A percentile compares a stretch with the other conserved stretches of the same genome.
Conservation (phyloP, 37 sponge, comb jelly and placozoan genomes). For the Aphrocallistes beatrix region DNA sequence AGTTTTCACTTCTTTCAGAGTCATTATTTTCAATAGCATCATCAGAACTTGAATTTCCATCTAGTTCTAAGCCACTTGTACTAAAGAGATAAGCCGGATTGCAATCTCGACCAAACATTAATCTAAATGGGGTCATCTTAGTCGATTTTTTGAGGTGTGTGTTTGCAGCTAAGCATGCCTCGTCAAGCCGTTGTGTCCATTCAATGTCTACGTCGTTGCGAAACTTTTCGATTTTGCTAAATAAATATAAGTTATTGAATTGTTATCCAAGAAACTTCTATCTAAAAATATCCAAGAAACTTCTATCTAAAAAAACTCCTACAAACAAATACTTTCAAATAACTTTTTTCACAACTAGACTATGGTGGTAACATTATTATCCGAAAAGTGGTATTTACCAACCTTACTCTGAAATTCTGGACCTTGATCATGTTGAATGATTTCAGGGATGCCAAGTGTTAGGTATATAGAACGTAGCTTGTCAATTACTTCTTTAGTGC, state of each 20-base stretch:
- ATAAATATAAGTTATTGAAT: too few species aligned
- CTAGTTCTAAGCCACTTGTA: background rate
- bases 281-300: too few species aligned
- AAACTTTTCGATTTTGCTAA: slow-evolving; percentile 7
- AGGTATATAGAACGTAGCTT: background rate
- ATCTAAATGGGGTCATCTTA: slow-evolving; percentile 1
- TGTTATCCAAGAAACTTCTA: too few species aligned
- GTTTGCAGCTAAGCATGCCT: slow-evolving; percentile 18
- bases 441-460: background rate
- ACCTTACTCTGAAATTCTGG: background rate
- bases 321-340: too few species aligned
- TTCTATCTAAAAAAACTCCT: too few species aligned
- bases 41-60: too few species aligned
- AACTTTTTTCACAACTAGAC: too few species aligned
- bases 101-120: slow-evolving; percentile 3
- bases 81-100: background rate
- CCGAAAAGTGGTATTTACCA: too few species aligned
- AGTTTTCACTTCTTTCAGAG: too few species aligned
- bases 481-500: background rate
- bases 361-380: too few species aligned
- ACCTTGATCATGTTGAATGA: background rate
- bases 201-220: background rate
- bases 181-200: background rate
- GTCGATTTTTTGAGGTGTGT: background rate
- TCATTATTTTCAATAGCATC: too few species aligned